phyloP scores from a whole-genome alignment of 1,140 invertebrate genomes.

The Ceratosolen solmsi region DNA sequence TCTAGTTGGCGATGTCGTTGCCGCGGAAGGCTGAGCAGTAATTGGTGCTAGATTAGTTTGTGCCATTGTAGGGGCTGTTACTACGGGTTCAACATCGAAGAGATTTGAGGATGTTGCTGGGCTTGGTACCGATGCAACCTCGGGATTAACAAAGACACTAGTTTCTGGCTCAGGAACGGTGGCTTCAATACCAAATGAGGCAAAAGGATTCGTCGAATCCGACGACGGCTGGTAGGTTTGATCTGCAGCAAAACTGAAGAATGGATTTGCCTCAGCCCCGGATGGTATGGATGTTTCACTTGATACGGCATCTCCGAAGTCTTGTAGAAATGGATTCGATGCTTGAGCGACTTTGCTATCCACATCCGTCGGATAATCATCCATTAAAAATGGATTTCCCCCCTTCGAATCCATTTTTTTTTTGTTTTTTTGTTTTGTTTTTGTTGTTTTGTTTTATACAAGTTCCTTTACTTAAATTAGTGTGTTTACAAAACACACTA shows the following conservation, averaged over 20 bases:
- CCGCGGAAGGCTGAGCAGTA: slow-evolving; percentile 51
- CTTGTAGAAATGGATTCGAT: slow-evolving; percentile 84
- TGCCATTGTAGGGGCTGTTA: slow-evolving; percentile 53
- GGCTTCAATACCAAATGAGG: slow-evolving; percentile 69
- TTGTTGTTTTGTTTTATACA: no score
- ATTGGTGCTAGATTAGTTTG: slow-evolving; percentile 64
- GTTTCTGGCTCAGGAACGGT: slow-evolving; percentile 40
- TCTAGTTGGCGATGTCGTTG: slow-evolving; percentile 42
- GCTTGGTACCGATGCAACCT: slow-evolving; percentile 54
- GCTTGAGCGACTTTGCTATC: slow-evolving; percentile 66
- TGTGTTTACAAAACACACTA: not conserved
- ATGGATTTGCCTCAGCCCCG: slow-evolving; percentile 74
- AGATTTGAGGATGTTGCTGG: slow-evolving; percentile 48
- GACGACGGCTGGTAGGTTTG: slow-evolving; percentile 62
- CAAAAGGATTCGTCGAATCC: slow-evolving; percentile 77
- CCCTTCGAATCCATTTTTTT: slow-evolving; percentile 76
- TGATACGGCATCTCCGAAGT: slow-evolving; percentile 63
- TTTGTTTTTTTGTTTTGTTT: not conserved
- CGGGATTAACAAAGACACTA: slow-evolving; percentile 48
- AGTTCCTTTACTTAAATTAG: no score
- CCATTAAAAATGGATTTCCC: slow-evolving; percentile 85
- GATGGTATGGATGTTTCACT: slow-evolving; percentile 50
- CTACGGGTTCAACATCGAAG: not conserved
- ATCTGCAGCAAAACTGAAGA: slow-evolving; percentile 76
- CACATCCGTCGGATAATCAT: slow-evolving; percentile 72